phyloP scores from a whole-genome alignment of 2,888 invertebrate species.

The Ophion ventricosus region DNA sequence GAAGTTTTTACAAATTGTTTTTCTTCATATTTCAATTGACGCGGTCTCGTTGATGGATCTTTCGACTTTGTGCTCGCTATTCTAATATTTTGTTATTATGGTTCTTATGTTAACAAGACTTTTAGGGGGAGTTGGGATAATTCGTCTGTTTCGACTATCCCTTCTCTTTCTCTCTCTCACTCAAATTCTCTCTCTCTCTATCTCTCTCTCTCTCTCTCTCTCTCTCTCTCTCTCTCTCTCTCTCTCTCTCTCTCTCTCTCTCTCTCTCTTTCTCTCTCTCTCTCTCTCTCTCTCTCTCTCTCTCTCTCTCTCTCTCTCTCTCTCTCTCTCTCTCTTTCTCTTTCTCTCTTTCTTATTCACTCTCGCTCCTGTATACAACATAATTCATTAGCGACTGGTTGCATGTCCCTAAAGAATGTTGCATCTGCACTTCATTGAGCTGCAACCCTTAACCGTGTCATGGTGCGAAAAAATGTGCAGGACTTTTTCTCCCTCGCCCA shows the following conservation, averaged over 20 bases:
- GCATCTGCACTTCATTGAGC: not conserved
- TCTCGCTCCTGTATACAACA: not conserved
- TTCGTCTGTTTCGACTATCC: no score
- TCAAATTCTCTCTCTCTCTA: constrained; percentile 6
- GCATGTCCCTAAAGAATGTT: not conserved
- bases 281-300: not conserved
- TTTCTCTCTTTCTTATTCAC: not conserved
- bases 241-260: constrained; percentile 4
- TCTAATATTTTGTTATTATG: not conserved
- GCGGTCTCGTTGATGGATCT: not conserved
- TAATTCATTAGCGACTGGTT: constrained; percentile 59
- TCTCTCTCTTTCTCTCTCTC: not conserved
- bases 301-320: not conserved
- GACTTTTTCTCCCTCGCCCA: not conserved
- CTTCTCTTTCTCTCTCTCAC: not conserved
- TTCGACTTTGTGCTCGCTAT: not conserved
- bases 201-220: not conserved
- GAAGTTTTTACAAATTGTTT: not conserved
- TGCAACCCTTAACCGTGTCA: not conserved
- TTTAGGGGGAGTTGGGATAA: not conserved
- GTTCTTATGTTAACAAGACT: not conserved
- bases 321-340: constrained; percentile 3
- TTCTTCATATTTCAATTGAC: no score
- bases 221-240: not conserved
- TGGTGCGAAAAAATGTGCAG: not conserved